Evolutionary conservation across 2,888 invertebrate species (phyloP).

Genomic region (Masnerella sp.): DNA sequence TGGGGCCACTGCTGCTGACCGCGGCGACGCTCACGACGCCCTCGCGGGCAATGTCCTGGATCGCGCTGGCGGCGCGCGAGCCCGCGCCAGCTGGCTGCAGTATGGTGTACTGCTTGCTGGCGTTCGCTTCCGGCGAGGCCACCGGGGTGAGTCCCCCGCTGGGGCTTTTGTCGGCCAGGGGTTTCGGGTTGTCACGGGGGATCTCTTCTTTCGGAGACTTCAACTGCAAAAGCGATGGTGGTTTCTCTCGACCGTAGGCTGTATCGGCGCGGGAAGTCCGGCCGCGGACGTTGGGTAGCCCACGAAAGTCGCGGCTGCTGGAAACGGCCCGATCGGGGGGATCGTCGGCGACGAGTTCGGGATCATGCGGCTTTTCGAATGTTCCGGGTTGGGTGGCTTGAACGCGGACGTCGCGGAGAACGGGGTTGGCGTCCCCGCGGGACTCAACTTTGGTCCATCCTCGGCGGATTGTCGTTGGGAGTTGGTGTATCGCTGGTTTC

Average conservation of each 20-base stretch:
- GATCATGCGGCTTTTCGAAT: slow-evolving; percentile 79
- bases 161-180: slow-evolving; percentile 66
- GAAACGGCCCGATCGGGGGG: slow-evolving; percentile 80
- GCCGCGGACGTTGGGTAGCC: slow-evolving; percentile 81
- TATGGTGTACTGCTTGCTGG: slow-evolving; percentile 91
- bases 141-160: slow-evolving; percentile 72
- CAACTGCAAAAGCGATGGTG: slow-evolving; percentile 77
- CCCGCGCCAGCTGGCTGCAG: slow-evolving; percentile 90
- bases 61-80: slow-evolving; percentile 88
- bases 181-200: slow-evolving; percentile 66
- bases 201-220: slow-evolving; percentile 77
- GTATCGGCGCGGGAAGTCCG: slow-evolving; percentile 71
- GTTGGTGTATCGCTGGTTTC: slow-evolving; percentile 73
- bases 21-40: slow-evolving; percentile 82
- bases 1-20: slow-evolving; percentile 75
- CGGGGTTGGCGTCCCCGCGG: slow-evolving; percentile 80
- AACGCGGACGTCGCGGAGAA: slow-evolving; percentile 89
- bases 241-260: slow-evolving; percentile 76
- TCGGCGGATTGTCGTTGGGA: slow-evolving; percentile 79
- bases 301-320: slow-evolving; percentile 87
- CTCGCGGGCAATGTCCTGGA: slow-evolving; percentile 87
- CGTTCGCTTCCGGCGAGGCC: slow-evolving; percentile 78
- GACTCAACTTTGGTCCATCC: slow-evolving; percentile 77
- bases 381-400: slow-evolving; percentile 84
- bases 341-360: slow-evolving; percentile 66